Evolutionary conservation across 2,888 invertebrate genomes (phyloP).

Genomic region (Eristalis pertinax): DNA sequence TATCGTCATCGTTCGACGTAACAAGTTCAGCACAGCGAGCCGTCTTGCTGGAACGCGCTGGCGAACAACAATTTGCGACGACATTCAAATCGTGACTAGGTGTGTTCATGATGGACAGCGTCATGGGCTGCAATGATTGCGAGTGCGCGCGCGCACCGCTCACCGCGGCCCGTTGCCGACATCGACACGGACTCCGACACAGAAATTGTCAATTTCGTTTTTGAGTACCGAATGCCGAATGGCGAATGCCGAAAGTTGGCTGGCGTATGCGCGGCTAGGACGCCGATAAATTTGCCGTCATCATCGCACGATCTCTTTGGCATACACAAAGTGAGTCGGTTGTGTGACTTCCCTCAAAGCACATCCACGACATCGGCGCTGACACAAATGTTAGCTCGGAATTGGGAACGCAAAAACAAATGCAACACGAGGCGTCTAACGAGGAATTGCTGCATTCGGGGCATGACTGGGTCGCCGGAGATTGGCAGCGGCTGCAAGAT

Average conservation of each 20-base stretch:
- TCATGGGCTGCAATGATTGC: slow-evolving; percentile 55
- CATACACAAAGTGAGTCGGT: slow-evolving; percentile 13
- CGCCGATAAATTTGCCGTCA: slow-evolving; percentile 64
- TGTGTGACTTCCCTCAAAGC: slow-evolving; percentile 26
- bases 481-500: neutral
- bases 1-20: slow-evolving; percentile 50
- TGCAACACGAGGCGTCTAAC: slow-evolving; percentile 3
- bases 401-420: slow-evolving; percentile 17
- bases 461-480: neutral
- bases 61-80: slow-evolving; percentile 48
- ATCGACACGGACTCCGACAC: slow-evolving; percentile 20
- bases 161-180: neutral
- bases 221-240: slow-evolving; percentile 31
- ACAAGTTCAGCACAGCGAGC: slow-evolving; percentile 57
- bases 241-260: slow-evolving; percentile 41
- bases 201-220: slow-evolving; percentile 62
- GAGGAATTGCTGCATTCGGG: neutral
- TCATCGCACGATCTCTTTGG: slow-evolving; percentile 60
- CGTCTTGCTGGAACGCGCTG: slow-evolving; percentile 5
- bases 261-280: slow-evolving; percentile 43
- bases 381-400: slow-evolving; percentile 31
- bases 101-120: slow-evolving; percentile 72
- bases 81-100: slow-evolving; percentile 71
- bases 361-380: slow-evolving; percentile 32
- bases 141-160: slow-evolving; percentile 17